phyloP scores from a whole-genome alignment of 2,888 invertebrate genomes.

The Dusona sp. region DNA sequence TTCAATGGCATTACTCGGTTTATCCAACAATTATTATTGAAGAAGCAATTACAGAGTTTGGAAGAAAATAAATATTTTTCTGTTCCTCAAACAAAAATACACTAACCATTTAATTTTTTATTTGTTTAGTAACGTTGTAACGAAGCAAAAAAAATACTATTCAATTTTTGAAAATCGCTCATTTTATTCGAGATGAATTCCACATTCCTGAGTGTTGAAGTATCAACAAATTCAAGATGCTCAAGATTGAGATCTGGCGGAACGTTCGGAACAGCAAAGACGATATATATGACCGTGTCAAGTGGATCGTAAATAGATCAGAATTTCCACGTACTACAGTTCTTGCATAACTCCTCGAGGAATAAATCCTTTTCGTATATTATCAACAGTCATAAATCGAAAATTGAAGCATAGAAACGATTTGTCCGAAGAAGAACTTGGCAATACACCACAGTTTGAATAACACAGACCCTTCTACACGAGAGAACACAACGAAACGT shows the following conservation, averaged over 20 bases:
- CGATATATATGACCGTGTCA: background rate
- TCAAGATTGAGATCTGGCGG: background rate
- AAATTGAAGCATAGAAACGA: conserved; percentile 25
- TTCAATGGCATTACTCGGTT: background rate
- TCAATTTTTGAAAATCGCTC: background rate
- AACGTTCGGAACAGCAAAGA: conserved; percentile 1
- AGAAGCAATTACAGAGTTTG: background rate
- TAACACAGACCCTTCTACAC: conserved; percentile 10
- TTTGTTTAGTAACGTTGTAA: background rate
- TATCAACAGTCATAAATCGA: conserved; percentile 45
- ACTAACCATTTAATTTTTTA: background rate
- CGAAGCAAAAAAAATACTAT: background rate
- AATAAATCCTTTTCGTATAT: conserved; percentile 24
- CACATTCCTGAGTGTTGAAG: background rate
- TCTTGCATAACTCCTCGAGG: background rate
- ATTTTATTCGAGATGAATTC: background rate
- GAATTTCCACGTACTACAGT: conserved; percentile 20
- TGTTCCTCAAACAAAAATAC: background rate
- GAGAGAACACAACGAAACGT: conserved; percentile 18
- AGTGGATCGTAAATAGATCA: conserved; percentile 20
- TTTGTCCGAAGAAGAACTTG: conserved; percentile 34
- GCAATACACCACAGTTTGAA: conserved; percentile 47
- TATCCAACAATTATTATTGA: background rate
- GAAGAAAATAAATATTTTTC: background rate
- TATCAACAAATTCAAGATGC: background rate